These are phyloP conservation scores for Hypolimnas misippus DNA, from an alignment of 2,888 invertebrate genomes.

Conservation along the genomic window DNA sequence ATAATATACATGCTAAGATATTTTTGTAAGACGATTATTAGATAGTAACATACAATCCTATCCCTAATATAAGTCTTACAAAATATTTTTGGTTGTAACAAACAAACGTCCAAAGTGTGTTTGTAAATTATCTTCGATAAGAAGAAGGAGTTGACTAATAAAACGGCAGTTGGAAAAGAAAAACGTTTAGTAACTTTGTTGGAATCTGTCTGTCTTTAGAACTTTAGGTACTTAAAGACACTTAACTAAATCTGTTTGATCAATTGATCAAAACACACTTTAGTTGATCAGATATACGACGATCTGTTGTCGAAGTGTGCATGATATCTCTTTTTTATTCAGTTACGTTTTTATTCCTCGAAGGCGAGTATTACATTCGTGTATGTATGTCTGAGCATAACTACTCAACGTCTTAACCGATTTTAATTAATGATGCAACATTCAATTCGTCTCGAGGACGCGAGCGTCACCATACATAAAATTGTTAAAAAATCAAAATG, in stretches of 20 bases:
- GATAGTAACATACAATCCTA: not conserved
- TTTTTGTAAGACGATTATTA: not conserved
- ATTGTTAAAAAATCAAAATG: too few species aligned
- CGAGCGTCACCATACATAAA: too few species aligned
- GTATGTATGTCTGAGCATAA: too few species aligned
- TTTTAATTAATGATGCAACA: too few species aligned
- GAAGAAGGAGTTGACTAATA: conserved; percentile 2
- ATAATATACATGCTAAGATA: not conserved
- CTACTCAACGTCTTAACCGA: too few species aligned
- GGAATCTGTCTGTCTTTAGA: not conserved
- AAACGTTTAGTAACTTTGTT: conserved; percentile 11
- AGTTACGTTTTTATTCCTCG: too few species aligned
- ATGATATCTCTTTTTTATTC: too few species aligned
- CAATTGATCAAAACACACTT: conserved; percentile 8
- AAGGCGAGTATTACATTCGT: too few species aligned
- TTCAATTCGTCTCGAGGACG: too few species aligned
- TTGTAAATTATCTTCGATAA: conserved; percentile 6
- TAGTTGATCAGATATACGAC: not conserved
- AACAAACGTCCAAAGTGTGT: conserved; percentile 1
- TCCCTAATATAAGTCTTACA: not conserved
- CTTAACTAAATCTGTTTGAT: conserved; percentile 3
- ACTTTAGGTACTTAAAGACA: not conserved
- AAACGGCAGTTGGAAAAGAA: conserved; percentile 8
- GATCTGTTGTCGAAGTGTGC: not conserved
- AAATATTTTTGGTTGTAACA: conserved; percentile 9